phyloP scores from a whole-genome alignment of 2,113 vertebrate genomes.

The Eira barbara region DNA sequence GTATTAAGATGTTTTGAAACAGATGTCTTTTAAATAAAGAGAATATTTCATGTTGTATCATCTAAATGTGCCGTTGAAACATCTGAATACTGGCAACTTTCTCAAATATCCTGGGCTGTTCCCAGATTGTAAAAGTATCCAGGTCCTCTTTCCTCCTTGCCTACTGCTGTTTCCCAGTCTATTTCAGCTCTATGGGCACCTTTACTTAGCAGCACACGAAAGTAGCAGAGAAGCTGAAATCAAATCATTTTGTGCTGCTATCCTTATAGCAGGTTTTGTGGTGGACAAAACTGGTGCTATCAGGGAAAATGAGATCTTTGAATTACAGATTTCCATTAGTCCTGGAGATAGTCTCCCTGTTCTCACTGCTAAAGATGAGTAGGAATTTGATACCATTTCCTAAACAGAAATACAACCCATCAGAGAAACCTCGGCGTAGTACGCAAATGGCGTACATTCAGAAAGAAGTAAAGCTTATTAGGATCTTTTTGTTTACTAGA shows the following conservation, averaged over 20 bases:
- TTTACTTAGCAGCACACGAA: neutral
- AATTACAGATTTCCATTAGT: neutral
- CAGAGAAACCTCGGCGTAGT: neutral
- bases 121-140: neutral
- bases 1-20: slow-evolving; percentile 26
- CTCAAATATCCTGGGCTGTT: neutral
- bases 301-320: neutral
- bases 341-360: neutral
- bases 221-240: neutral
- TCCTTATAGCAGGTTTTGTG: neutral
- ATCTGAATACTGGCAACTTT: slow-evolving; percentile 15
- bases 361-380: neutral
- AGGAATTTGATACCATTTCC: neutral
- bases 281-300: neutral
- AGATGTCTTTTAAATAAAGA: slow-evolving; percentile 35
- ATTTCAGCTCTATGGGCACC: neutral
- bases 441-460: neutral
- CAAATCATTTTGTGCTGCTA: neutral
- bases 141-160: neutral
- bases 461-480: slow-evolving; percentile 10
- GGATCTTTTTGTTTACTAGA: neutral
- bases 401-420: neutral
- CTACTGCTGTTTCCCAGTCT: neutral
- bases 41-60: neutral
- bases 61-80: neutral